These are phyloP conservation scores for Physella acuta DNA, from an alignment of 1,140 invertebrate species.

Conservation along the genomic window DNA sequence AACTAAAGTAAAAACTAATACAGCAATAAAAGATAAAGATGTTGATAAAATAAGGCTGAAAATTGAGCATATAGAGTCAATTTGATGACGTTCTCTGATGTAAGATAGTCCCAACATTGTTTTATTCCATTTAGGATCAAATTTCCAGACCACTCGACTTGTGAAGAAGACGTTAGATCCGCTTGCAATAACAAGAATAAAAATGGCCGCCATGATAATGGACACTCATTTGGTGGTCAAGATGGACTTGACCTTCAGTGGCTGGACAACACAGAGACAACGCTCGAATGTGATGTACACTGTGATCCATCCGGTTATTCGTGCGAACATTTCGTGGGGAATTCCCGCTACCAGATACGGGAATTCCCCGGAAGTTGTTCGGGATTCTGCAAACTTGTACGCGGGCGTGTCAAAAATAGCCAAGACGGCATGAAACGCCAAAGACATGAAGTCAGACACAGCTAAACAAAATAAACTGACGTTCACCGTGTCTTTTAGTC, in stretches of 20 bases:
- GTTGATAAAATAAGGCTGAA: too few relatives aligned
- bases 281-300: conserved; percentile 10
- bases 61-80: too few relatives aligned
- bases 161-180: not conserved
- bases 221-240: not conserved
- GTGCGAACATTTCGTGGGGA: not conserved
- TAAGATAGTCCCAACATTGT: conserved; percentile 5
- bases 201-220: not conserved
- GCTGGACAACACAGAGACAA: conserved; percentile 13
- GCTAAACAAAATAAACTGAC: too few relatives aligned
- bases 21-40: too few relatives aligned
- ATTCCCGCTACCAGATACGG: not conserved
- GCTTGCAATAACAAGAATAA: not conserved
- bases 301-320: conserved; percentile 14
- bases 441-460: too few relatives aligned
- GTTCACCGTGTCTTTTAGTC: too few relatives aligned
- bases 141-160: not conserved
- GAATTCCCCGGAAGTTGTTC: conserved; percentile 4
- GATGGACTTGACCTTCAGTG: conserved; percentile 5
- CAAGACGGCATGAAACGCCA: too few relatives aligned
- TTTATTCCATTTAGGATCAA: not conserved
- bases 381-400: too few relatives aligned
- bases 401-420: too few relatives aligned
- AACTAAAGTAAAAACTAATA: too few relatives aligned
- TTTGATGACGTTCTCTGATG: too few relatives aligned